phyloP scores from a whole-genome alignment of 2,113 vertebrate species.

The Sceloporus tristichus region DNA sequence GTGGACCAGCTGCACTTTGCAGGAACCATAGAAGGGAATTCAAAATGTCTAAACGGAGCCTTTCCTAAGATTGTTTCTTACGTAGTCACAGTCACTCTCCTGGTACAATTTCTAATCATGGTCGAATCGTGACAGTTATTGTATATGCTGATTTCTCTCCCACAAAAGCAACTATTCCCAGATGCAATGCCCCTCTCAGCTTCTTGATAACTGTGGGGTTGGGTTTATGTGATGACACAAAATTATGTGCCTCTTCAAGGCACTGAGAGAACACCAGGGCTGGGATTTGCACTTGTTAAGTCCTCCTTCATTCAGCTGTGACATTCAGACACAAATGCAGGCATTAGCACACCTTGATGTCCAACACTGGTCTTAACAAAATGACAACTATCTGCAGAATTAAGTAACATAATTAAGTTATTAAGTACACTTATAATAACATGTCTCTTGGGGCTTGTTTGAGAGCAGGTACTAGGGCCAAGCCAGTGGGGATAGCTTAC shows the following conservation, averaged over 20 bases:
- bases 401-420: neutral
- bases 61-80: constrained; percentile 67
- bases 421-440: neutral
- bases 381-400: neutral
- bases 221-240: constrained; percentile 31
- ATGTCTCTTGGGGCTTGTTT: neutral
- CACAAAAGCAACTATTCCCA: constrained; percentile 38
- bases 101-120: constrained; percentile 65
- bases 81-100: constrained; percentile 65
- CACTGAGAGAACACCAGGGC: neutral
- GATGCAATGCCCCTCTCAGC: constrained; percentile 48
- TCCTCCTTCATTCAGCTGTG: neutral
- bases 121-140: constrained; percentile 47
- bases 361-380: neutral
- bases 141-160: constrained; percentile 51
- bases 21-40: constrained; percentile 48
- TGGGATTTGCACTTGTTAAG: neutral
- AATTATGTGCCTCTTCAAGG: constrained; percentile 21
- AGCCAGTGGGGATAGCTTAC: too few species aligned
- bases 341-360: neutral
- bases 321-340: neutral
- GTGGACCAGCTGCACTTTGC: constrained; percentile 75
- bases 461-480: neutral
- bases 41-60: constrained; percentile 66
- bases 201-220: constrained; percentile 16